Percentiles rank a stretch among this genome's conserved stretches.
Evolutionary conservation across 2,797 vertebrate genomes (phyloP).

Genomic region (Natrix natrix): DNA sequence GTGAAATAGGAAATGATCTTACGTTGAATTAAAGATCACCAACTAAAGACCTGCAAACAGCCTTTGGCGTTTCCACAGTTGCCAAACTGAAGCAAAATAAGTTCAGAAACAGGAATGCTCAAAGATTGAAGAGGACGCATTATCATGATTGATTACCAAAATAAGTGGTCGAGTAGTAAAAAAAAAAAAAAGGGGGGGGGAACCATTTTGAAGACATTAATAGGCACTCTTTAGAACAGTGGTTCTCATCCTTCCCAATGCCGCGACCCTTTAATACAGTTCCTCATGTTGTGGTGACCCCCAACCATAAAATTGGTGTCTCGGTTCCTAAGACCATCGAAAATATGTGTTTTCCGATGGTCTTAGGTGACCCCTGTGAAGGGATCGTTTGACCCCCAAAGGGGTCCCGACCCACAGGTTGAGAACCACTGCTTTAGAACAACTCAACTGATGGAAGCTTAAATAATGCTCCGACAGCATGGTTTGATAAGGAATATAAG

Average conservation of each 20-base stretch:
- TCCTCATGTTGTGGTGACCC: no score
- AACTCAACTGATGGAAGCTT: background rate
- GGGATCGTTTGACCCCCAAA: no score
- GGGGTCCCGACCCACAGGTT: no score
- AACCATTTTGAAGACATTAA: constrained; percentile 3
- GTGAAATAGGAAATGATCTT: background rate
- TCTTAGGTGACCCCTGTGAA: no score
- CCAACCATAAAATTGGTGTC: no score
- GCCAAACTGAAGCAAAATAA: background rate
- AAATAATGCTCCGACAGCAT: background rate
- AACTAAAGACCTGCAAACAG: no score
- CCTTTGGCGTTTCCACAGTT: background rate
- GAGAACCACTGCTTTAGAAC: background rate
- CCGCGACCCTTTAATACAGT: no score
- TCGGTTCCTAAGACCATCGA: no score
- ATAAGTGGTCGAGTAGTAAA: background rate
- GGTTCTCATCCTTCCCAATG: no score
- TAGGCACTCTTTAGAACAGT: background rate
- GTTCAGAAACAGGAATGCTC: background rate
- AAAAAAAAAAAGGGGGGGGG: background rate
- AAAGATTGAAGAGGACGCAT: background rate
- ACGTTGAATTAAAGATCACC: background rate
- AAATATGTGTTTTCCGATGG: no score
- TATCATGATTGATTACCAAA: background rate
- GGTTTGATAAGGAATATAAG: background rate